Conservation (phyloP, 2,888 invertebrate species). For the Scaeva pyrastri region DNA sequence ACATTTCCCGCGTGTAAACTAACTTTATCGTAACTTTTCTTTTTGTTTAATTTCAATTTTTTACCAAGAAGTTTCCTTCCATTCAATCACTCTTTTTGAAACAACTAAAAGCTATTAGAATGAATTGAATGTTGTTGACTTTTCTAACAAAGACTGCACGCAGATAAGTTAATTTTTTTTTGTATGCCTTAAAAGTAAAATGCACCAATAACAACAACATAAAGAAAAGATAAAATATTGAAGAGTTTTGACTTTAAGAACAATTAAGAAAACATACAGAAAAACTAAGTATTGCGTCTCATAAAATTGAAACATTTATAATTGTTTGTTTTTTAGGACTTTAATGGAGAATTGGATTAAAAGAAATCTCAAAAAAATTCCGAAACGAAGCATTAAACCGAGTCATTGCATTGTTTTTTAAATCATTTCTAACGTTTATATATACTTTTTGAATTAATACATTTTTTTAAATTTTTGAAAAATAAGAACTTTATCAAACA, state of each 20-base stretch:
- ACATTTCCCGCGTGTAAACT: conserved; percentile 24
- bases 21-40: not conserved
- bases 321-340: too few relatives aligned
- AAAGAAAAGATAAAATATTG: not conserved
- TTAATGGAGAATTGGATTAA: too few relatives aligned
- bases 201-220: not conserved
- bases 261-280: not conserved
- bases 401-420: too few relatives aligned
- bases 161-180: not conserved
- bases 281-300: too few relatives aligned
- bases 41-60: not conserved
- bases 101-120: conserved; percentile 7
- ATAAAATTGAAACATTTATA: too few relatives aligned
- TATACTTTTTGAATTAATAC: too few relatives aligned
- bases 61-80: not conserved
- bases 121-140: conserved; percentile 36
- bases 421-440: not conserved
- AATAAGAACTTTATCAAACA: not conserved
- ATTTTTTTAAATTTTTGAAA: too few relatives aligned
- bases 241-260: not conserved
- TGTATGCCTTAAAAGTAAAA: conserved; percentile 1
- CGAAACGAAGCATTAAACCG: too few relatives aligned
- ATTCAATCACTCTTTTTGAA: not conserved
- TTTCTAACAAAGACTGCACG: conserved; percentile 24
- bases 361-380: too few relatives aligned